Evolutionary conservation across 2,113 vertebrate species (phyloP).

Genomic region (Tragulus kanchil): DNA sequence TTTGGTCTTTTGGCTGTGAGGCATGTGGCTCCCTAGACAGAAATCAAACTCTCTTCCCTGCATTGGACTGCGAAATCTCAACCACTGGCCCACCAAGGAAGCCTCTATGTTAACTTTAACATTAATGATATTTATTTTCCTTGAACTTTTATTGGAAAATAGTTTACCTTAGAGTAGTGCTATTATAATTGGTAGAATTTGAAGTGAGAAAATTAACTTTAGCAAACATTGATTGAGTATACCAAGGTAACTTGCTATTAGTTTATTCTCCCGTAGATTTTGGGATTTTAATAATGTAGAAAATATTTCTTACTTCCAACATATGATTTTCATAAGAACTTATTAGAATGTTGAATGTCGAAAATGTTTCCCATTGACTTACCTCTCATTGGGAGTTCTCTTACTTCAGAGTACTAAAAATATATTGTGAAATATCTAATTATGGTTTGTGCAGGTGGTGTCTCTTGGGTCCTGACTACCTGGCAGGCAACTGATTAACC

Average conservation of each 20-base stretch:
- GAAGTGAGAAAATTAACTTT: not conserved
- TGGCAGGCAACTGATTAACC: not conserved
- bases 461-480: conserved; percentile 40
- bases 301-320: not conserved
- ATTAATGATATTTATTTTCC: conserved; percentile 27
- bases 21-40: not conserved
- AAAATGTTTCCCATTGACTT: not conserved
- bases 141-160: conserved; percentile 43
- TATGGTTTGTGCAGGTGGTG: conserved; percentile 48
- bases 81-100: not conserved
- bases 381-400: not conserved
- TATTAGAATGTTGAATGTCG: not conserved
- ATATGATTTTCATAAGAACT: not conserved
- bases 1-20: not conserved
- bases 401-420: conserved; percentile 7
- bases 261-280: conserved; percentile 28
- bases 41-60: not conserved
- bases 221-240: not conserved
- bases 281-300: conserved; percentile 19
- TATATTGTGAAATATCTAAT: not conserved
- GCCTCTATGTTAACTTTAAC: not conserved
- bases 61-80: not conserved
- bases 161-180: not conserved
- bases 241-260: not conserved
- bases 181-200: not conserved